Percentiles rank a stretch among this genome's conserved stretches.
Conservation (phyloP, 2,113 vertebrate species). For the Cromileptes altivelis region DNA sequence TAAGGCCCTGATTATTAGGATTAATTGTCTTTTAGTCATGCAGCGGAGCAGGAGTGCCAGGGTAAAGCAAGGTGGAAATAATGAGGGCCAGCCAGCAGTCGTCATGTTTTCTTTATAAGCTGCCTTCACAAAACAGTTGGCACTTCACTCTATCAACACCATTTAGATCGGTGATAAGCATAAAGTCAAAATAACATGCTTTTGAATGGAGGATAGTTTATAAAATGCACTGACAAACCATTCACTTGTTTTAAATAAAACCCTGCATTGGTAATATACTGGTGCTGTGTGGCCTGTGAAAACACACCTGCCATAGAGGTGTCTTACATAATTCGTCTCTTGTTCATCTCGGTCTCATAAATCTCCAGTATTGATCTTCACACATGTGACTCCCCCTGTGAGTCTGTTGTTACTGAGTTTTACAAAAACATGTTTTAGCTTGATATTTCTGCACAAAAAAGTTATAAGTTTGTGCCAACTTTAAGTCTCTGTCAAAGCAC, state of each 20-base stretch:
- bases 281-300: slow-evolving; percentile 40
- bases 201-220: slow-evolving; percentile 46
- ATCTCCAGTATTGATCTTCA: slow-evolving; percentile 54
- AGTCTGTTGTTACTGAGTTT: slow-evolving; percentile 23
- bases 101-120: slow-evolving; percentile 82
- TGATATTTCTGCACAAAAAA: slow-evolving; percentile 11
- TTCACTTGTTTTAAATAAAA: slow-evolving; percentile 54
- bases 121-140: slow-evolving; percentile 83
- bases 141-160: slow-evolving; percentile 78
- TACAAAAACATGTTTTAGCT: slow-evolving; percentile 27
- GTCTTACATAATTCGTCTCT: slow-evolving; percentile 59
- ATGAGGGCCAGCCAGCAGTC: slow-evolving; percentile 77
- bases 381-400: background rate
- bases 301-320: slow-evolving; percentile 66
- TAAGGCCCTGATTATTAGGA: slow-evolving; percentile 96
- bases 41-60: slow-evolving; percentile 91
- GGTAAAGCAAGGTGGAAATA: slow-evolving; percentile 91
- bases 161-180: slow-evolving; percentile 77
- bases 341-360: slow-evolving; percentile 65
- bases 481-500: background rate
- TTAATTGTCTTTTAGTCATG: slow-evolving; percentile 98
- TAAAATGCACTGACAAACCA: slow-evolving; percentile 23
- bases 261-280: slow-evolving; percentile 13
- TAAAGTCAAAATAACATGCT: slow-evolving; percentile 77
- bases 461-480: background rate